Evolutionary conservation across 1,140 invertebrate genomes (phyloP), one percentile per base, ranked within the genome.

Genomic region (Anastrepha ludens): DNA sequence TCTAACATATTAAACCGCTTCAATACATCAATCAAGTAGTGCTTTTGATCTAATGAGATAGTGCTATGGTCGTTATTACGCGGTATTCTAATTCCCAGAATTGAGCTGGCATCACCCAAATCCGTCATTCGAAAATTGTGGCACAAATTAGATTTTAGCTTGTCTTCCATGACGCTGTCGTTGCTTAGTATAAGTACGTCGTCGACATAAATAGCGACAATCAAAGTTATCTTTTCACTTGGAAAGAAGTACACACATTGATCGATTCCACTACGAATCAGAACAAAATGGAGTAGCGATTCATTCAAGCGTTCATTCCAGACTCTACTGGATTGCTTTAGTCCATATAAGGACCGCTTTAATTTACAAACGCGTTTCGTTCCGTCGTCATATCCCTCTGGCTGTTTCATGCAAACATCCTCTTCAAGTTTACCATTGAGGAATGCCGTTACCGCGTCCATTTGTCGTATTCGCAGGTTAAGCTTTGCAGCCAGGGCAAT

Each of bases 361-460:
- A 92, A 74, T 87, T 88, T 88, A 78, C 88, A 90, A 2, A 90
- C 89, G 50, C n/a, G 60, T 86, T 41, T 67, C 55, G 58, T 65
- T 65, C 87, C 60, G 58, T 87, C 47, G 88, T 85, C n/a, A 62
- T 88, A 87, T 47, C 89, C 91, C 11, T 89, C 60, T 29, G 93
- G 93, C 85, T 90, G 90, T 74, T 89, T 87, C 93, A 94, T 29
- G 29, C 94, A 87, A 15, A 87, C 39, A 1, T 13, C 50, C 20
- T 78, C 86, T 17, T 87, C 70, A 1, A 78, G 29, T 1, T 29
- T 67, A 41, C 86, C 86, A 41, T 87, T 74, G 11, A 87, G 39
- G 59, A 89, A 90, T 39, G 90, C 90, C 2, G 86, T 90, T 4
- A 88, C 87, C 4, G 89, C 89, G 86, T 91, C 90, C 86, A 91